phyloP scores from a whole-genome alignment of 2,113 vertebrate species.

The Melospiza georgiana region DNA sequence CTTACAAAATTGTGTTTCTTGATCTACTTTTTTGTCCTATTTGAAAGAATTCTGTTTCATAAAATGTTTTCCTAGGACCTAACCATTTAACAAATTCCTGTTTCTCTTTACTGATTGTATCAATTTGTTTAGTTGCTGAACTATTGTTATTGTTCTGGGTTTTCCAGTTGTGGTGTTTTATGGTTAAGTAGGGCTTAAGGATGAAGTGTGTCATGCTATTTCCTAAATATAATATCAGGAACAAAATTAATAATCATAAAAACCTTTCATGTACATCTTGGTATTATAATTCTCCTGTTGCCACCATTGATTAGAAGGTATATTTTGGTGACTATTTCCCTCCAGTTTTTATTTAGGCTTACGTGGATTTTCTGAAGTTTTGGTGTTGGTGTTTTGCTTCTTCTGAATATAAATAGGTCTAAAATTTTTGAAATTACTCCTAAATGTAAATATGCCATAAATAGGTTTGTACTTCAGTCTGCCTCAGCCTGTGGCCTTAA shows the following conservation, averaged over 20 bases:
- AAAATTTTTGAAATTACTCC: not conserved
- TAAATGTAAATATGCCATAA: not conserved
- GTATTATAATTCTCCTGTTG: constrained; percentile 3
- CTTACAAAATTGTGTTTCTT: constrained; percentile 14
- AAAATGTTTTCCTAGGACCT: constrained; percentile 12
- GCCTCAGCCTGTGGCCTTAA: constrained; percentile 75
- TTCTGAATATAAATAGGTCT: not conserved
- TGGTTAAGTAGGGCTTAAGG: constrained; percentile 73
- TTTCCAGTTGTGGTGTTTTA: constrained; percentile 45
- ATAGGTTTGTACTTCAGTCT: constrained; percentile 51
- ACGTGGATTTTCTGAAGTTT: not conserved
- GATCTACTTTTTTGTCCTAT: not conserved
- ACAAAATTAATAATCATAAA: constrained; percentile 33
- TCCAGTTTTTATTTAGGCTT: constrained; percentile 24
- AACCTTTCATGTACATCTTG: not conserved
- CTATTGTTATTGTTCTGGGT: constrained; percentile 25
- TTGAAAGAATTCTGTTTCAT: not conserved
- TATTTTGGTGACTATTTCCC: not conserved
- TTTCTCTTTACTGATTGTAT: constrained; percentile 48
- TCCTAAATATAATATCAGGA: constrained; percentile 71
- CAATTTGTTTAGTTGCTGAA: not conserved
- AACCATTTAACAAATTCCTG: constrained; percentile 4
- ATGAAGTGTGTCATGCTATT: constrained; percentile 99
- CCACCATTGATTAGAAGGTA: not conserved
- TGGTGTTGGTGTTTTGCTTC: not conserved